Evolutionary conservation across 1,140 invertebrate species (phyloP), one percentile per base, ranked within the genome.

Genomic region (Cecropterus lyciades): DNA sequence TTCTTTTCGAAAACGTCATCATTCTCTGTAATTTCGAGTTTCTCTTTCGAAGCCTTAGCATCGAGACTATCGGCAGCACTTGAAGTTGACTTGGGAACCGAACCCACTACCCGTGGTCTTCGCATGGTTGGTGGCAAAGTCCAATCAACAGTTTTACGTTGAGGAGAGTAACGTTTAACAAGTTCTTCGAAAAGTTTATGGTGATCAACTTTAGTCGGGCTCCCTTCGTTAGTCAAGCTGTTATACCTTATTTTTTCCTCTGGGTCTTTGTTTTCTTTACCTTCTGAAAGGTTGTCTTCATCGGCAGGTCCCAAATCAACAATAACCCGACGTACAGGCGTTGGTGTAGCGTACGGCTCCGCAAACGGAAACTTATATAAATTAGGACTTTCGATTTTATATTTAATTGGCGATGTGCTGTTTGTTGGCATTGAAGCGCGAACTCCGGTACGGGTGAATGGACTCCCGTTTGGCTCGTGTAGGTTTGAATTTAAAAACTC

Each of bases 291-390:
- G n/a, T 70, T 70, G 59, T 80, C 75, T 6, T 72, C 75, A 59
- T 83, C 77, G 0, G 76, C 37, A 0, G 85, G 69, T 15, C 81
- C 85, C 15, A 90, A 75, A 55, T 90, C 85, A 0, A 92, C 70
- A 10, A 84, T 37, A 37, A 92, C 79, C 65, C 76, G 77, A 0
- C 89, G 77, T 14, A 79, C 75, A 14, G 88, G 85, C 14, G 87
- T 85, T 30, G 91, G 91, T 10, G 90, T 86, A 2, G 82, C 75
- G 56, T 88, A 92, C 14, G 90, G 91, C 64, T 92, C 91, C 15
- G 90, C 91, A 64, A 92, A 92, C 51, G 91, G 90, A 65, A 92
- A 92, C 73, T 92, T 92, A 67, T 87, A 87, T 60, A 92, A 79
- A 74, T 89, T 92, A 46, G 87, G 83, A 69, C 82, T 90, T 75